A percentile compares a stretch with the other conserved stretches of the same genome.
Evolutionary conservation across 2,113 vertebrate species (phyloP).

Genomic region (Lasiurus borealis): DNA sequence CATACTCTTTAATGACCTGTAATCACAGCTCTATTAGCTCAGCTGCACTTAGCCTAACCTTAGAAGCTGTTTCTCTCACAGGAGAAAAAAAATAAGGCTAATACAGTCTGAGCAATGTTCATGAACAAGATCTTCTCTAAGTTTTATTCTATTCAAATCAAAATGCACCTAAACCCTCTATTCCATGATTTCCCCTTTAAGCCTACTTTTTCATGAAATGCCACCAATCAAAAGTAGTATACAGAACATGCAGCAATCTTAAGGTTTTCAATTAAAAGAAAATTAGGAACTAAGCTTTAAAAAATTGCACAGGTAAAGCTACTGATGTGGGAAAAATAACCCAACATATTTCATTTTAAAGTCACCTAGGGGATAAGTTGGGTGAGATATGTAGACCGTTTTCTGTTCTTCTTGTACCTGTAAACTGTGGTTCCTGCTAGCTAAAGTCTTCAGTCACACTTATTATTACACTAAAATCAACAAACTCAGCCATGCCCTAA

Average conservation of each 20-base stretch:
- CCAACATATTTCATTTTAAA: background rate
- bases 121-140: background rate
- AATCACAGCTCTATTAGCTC: background rate
- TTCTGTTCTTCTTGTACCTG: background rate
- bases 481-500: background rate
- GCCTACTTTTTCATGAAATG: background rate
- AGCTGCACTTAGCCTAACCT: background rate
- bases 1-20: background rate
- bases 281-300: background rate
- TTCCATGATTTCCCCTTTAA: background rate
- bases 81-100: background rate
- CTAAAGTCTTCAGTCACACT: background rate
- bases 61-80: background rate
- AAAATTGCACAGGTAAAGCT: background rate
- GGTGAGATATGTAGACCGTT: background rate
- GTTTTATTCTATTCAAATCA: background rate
- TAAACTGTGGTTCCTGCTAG: background rate
- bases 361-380: background rate
- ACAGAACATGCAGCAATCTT: background rate
- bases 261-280: slow-evolving; percentile 34
- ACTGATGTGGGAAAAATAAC: background rate
- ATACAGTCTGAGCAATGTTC: background rate
- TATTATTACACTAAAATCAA: background rate
- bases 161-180: background rate
- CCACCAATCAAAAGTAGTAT: background rate